A percentile compares a stretch with the other conserved stretches of the same genome.
These are phyloP conservation scores for Drosophila fulvimacula DNA, from an alignment of 2,888 invertebrate species.

Conservation along the genomic window DNA sequence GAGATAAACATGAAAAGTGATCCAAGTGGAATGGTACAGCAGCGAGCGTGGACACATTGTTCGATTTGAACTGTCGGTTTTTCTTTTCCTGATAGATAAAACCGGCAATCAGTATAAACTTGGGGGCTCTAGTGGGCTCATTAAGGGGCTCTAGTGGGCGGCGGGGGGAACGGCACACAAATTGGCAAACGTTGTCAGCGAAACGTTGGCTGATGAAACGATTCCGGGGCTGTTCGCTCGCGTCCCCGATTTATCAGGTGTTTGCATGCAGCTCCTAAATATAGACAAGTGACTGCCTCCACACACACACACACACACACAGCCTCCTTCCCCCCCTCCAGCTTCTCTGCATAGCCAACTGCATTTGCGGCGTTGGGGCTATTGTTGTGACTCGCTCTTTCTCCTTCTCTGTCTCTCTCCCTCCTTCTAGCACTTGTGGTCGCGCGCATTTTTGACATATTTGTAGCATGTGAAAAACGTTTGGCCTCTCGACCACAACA, in stretches of 20 bases:
- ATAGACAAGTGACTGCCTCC: constrained; percentile 51
- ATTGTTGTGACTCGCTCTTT: constrained; percentile 25
- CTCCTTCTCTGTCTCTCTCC: constrained; percentile 1
- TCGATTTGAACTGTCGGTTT: constrained; percentile 17
- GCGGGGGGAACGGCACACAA: not conserved
- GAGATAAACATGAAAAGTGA: constrained; percentile 7
- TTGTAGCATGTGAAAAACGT: constrained; percentile 52
- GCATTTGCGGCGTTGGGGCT: constrained; percentile 9
- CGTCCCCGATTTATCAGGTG: constrained; percentile 83
- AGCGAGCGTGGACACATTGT: constrained; percentile 23
- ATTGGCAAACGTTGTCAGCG: constrained; percentile 26
- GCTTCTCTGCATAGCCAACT: not conserved
- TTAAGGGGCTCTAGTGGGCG: not conserved
- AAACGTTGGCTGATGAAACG: constrained; percentile 30
- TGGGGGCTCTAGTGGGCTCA: not conserved
- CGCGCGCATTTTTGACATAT: constrained; percentile 67
- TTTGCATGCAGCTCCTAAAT: constrained; percentile 79
- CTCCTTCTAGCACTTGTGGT: constrained; percentile 18
- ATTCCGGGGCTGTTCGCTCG: constrained; percentile 48
- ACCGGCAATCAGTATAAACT: constrained; percentile 21
- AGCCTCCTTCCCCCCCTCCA: not conserved
- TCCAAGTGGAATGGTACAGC: constrained; percentile 1
- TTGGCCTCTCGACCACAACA: constrained; percentile 32
- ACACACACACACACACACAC: not conserved
- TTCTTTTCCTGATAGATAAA: constrained; percentile 30